These are phyloP conservation scores for Geotrypetes seraphini DNA, from an alignment of 2,797 vertebrate genomes.

Conservation along the genomic window DNA sequence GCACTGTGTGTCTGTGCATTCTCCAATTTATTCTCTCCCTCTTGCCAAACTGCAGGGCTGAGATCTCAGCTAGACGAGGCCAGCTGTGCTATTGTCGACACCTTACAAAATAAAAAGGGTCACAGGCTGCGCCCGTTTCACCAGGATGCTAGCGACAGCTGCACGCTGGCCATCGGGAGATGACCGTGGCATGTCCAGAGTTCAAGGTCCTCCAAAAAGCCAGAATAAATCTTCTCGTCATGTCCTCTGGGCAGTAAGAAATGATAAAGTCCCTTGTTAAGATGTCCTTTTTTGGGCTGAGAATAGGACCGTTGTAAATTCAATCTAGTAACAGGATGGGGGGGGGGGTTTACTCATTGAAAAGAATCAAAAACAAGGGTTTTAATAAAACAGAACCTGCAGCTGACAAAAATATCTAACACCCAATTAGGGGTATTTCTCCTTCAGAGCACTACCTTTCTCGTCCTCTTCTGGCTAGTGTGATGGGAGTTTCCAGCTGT, in stretches of 20 bases:
- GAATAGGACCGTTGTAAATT: not conserved
- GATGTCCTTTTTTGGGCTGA: not conserved
- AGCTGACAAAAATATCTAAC: not conserved
- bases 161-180: not conserved
- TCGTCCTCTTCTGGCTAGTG: accelerated
- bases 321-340: too few species aligned
- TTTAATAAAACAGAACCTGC: not conserved
- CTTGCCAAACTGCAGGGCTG: constrained; percentile 59
- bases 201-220: not conserved
- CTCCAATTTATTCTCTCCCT: constrained; percentile 47
- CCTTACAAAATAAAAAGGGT: constrained; percentile 32
- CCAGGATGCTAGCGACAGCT: constrained; percentile 1
- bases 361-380: not conserved
- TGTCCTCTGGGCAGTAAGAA: not conserved
- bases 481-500: constrained; percentile 1
- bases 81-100: constrained; percentile 48
- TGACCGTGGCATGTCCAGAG: not conserved
- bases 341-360: too few species aligned
- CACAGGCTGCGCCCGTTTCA: constrained; percentile 11
- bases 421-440: not conserved
- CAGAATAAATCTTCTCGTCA: constrained; percentile 1
- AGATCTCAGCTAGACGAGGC: constrained; percentile 40
- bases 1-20: constrained; percentile 54
- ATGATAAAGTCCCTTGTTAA: not conserved
- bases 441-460: not conserved